Conservation (phyloP, 2,113 vertebrate species). For the Passer montanus region DNA sequence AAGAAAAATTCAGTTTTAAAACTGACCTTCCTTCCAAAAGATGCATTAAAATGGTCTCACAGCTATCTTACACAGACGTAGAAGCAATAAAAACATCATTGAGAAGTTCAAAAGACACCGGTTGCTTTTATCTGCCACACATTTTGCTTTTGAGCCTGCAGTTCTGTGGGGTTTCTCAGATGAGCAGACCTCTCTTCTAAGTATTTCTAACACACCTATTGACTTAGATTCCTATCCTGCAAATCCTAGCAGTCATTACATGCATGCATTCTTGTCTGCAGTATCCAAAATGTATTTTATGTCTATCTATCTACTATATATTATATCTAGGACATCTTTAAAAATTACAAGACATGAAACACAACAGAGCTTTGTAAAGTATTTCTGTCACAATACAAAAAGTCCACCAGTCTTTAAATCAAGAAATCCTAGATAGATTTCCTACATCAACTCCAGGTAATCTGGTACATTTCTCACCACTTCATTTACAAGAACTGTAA, state of each 20-base stretch:
- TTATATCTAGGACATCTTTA: not conserved
- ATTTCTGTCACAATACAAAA: not conserved
- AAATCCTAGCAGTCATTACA: not conserved
- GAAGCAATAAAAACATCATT: not conserved
- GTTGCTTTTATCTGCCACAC: not conserved
- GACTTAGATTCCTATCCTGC: not conserved
- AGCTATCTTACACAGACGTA: not conserved
- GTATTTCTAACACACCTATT: not conserved
- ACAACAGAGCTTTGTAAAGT: not conserved
- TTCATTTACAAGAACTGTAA: not conserved
- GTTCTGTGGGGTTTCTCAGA: not conserved
- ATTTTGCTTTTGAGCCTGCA: not conserved
- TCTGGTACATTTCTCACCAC: not conserved
- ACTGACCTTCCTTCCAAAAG: not conserved
- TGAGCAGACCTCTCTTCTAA: not conserved
- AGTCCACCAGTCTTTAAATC: not conserved
- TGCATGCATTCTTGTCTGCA: not conserved
- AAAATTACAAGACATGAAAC: not conserved
- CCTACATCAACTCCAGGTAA: not conserved
- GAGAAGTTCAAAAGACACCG: not conserved
- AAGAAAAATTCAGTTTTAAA: not conserved
- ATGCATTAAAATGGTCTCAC: not conserved
- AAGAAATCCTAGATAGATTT: not conserved
- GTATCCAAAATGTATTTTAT: not conserved
- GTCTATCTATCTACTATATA: not conserved